These are phyloP conservation scores for Musca domestica DNA, from an alignment of 1,140 invertebrate genomes.

Conservation along the genomic window DNA sequence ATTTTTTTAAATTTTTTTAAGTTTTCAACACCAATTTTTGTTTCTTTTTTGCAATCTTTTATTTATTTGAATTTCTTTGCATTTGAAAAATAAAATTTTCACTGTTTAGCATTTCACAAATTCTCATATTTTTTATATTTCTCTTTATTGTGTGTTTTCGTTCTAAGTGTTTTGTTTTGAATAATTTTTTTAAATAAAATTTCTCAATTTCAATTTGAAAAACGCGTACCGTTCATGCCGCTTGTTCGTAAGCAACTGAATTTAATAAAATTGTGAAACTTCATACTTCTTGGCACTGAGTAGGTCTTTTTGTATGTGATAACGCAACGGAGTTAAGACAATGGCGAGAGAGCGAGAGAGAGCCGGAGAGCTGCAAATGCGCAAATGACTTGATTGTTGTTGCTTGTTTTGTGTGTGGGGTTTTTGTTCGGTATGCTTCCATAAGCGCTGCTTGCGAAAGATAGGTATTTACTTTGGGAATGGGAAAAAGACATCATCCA, in stretches of 20 bases:
- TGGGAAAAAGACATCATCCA: not conserved
- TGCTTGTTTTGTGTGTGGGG: not conserved
- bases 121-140: conserved; percentile 6
- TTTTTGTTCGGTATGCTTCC: too few relatives aligned
- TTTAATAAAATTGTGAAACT: conserved; percentile 22
- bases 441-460: conserved; percentile 7
- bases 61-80: not conserved
- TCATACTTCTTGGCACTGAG: not conserved
- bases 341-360: not conserved
- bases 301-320: too few relatives aligned
- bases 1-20: not conserved
- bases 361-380: not conserved
- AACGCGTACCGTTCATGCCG: conserved; percentile 35
- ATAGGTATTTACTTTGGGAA: not conserved
- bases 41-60: conserved; percentile 1
- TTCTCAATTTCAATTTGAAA: not conserved
- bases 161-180: not conserved
- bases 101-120: too few relatives aligned
- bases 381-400: conserved; percentile 1
- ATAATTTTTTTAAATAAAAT: conserved; percentile 10
- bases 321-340: not conserved
- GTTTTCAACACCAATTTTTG: conserved; percentile 14
- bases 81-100: conserved; percentile 27
- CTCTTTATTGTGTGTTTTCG: conserved; percentile 12
- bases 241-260: conserved; percentile 42